A percentile compares a stretch with the other conserved stretches of the same genome.
Conservation (phyloP, 2,888 invertebrate species). For the Cataglyphis livida region DNA sequence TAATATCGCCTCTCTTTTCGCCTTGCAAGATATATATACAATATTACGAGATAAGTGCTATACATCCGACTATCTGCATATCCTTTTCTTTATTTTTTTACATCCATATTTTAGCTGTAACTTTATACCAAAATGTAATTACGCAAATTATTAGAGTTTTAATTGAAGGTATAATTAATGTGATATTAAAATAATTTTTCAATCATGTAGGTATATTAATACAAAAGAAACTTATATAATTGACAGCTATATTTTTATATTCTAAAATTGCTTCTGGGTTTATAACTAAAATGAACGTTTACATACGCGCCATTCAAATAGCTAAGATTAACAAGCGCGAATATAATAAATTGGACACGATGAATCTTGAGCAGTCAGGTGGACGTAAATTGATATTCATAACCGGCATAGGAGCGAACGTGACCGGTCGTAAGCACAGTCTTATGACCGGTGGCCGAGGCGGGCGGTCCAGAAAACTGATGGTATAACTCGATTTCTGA, state of each 20-base stretch:
- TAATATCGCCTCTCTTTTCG: conserved; percentile 16
- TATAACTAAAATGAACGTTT: background rate
- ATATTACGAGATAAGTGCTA: background rate
- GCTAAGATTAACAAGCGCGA: conserved; percentile 12
- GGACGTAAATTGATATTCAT: conserved; percentile 74
- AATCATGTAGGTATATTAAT: background rate
- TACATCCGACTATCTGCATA: conserved; percentile 4
- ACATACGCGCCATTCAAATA: background rate
- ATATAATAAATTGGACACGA: conserved; percentile 63
- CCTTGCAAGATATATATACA: background rate
- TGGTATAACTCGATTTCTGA: conserved; percentile 59
- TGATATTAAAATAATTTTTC: background rate
- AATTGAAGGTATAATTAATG: background rate
- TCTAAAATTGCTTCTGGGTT: background rate
- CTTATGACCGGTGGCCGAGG: conserved; percentile 39
- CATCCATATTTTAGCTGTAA: background rate
- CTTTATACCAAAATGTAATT: background rate
- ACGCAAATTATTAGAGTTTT: background rate
- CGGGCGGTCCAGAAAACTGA: conserved; percentile 45
- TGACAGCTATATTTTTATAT: background rate
- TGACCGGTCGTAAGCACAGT: conserved; percentile 61
- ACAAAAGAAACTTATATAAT: background rate
- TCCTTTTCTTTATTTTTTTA: background rate
- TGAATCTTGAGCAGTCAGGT: conserved; percentile 64
- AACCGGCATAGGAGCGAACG: conserved; percentile 66